phyloP scores from a whole-genome alignment of 2,888 invertebrate species.

The Drosophila acutilabella region DNA sequence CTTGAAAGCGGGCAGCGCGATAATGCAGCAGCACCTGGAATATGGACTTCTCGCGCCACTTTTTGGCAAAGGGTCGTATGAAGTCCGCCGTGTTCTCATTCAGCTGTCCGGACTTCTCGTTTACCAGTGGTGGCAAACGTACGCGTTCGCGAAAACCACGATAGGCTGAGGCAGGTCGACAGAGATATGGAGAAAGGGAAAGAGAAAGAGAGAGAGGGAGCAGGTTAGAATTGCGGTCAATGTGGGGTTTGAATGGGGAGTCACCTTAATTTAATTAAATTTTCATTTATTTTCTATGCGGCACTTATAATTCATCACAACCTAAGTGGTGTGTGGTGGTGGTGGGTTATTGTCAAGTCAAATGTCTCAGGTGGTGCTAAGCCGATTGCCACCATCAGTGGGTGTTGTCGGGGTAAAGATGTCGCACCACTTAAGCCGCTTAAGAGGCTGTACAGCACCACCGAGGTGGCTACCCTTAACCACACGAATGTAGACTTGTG shows the following conservation, averaged over 20 bases:
- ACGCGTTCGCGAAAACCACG: slow-evolving; percentile 90
- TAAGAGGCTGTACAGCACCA: slow-evolving; percentile 31
- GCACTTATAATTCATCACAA: slow-evolving; percentile 73
- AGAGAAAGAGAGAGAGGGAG: slow-evolving; percentile 5
- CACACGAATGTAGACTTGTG: slow-evolving; percentile 48
- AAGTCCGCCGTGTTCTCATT: slow-evolving; percentile 90
- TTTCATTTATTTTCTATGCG: slow-evolving; percentile 84
- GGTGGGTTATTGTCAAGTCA: slow-evolving; percentile 43
- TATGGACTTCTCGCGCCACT: slow-evolving; percentile 92
- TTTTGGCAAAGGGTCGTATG: slow-evolving; percentile 90
- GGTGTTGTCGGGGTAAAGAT: not conserved
- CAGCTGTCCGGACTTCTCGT: slow-evolving; percentile 88
- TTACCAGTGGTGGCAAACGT: slow-evolving; percentile 88
- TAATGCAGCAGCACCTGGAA: slow-evolving; percentile 94
- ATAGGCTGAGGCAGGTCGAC: slow-evolving; percentile 86
- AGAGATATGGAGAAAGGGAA: not conserved
- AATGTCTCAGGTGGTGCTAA: slow-evolving; percentile 54
- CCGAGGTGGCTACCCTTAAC: slow-evolving; percentile 37
- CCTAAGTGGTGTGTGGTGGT: slow-evolving; percentile 19
- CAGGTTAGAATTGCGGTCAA: slow-evolving; percentile 54
- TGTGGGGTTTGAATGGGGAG: slow-evolving; percentile 43
- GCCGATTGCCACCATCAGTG: slow-evolving; percentile 73
- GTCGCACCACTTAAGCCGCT: slow-evolving; percentile 47
- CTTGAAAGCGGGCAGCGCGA: slow-evolving; percentile 92
- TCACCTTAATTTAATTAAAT: slow-evolving; percentile 85